Conservation (phyloP, 2,113 vertebrate species). For the Tyto alba region DNA sequence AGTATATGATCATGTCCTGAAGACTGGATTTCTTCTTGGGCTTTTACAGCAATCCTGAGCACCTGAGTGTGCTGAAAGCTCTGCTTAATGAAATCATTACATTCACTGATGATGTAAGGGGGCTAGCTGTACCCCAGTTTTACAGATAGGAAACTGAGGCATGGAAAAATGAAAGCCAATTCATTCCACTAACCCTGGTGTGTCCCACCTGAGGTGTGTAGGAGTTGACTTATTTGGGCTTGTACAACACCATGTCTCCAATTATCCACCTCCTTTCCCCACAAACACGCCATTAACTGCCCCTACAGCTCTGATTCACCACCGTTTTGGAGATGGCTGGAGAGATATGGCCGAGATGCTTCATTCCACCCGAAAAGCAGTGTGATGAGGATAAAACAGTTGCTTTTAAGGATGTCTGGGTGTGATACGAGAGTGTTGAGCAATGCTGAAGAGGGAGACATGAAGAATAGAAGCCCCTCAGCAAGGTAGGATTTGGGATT, state of each 20-base stretch:
- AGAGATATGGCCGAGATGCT: neutral
- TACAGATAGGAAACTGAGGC: neutral
- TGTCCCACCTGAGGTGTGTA: neutral
- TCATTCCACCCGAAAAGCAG: neutral
- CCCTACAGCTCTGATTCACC: neutral
- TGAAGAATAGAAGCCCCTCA: neutral
- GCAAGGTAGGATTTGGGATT: neutral
- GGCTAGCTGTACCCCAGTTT: neutral
- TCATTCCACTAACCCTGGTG: neutral
- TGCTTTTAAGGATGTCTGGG: neutral
- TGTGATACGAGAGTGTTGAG: neutral
- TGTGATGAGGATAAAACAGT: neutral
- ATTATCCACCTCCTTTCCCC: neutral
- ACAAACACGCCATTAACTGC: neutral
- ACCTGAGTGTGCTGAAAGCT: neutral
- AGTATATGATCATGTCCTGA: neutral
- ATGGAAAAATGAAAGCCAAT: neutral
- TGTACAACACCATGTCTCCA: neutral
- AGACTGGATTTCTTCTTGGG: neutral
- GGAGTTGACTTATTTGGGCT: neutral
- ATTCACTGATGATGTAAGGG: neutral
- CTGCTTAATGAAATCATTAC: neutral
- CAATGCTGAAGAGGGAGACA: neutral
- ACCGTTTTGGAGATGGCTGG: neutral
- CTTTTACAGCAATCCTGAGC: neutral